These are phyloP conservation scores for Imbricaverruca yamaguchii DNA, from an alignment of 2,888 invertebrate species.

Conservation along the genomic window DNA sequence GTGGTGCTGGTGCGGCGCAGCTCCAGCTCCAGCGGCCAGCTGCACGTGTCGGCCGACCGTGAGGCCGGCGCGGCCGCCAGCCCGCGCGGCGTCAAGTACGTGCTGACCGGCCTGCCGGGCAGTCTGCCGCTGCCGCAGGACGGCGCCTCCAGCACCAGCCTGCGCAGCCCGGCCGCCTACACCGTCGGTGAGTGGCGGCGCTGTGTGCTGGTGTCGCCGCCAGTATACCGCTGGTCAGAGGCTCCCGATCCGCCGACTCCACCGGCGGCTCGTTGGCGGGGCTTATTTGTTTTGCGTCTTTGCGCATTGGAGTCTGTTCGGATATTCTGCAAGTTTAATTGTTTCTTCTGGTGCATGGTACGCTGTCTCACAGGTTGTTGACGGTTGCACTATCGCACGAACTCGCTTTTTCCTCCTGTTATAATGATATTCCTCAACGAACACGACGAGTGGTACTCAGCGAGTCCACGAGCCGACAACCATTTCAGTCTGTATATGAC, in stretches of 20 bases:
- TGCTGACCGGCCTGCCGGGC: slow-evolving; percentile 4
- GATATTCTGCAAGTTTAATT: too few relatives aligned
- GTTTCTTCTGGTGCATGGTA: too few relatives aligned
- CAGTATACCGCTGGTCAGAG: neutral
- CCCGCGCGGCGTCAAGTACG: neutral
- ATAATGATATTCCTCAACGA: too few relatives aligned
- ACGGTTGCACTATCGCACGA: too few relatives aligned
- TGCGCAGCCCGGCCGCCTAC: neutral
- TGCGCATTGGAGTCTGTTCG: too few relatives aligned
- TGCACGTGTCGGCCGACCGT: neutral
- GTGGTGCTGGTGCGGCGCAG: neutral
- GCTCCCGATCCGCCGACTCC: neutral
- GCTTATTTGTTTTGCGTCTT: too few relatives aligned
- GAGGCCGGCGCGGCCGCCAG: neutral
- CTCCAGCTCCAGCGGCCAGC: neutral
- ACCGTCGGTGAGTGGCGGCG: neutral
- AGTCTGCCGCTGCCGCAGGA: neutral
- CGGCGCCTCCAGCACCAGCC: neutral
- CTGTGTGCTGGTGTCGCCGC: too few relatives aligned
- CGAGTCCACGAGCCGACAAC: too few relatives aligned
- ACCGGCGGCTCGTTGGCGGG: neutral
- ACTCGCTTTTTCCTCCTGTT: too few relatives aligned
- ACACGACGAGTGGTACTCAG: too few relatives aligned
- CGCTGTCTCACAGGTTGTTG: too few relatives aligned
- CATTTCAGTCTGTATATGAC: too few relatives aligned